These are phyloP conservation scores for Sebastes alutus DNA, from an alignment of 2,797 vertebrate species.

Conservation along the genomic window DNA sequence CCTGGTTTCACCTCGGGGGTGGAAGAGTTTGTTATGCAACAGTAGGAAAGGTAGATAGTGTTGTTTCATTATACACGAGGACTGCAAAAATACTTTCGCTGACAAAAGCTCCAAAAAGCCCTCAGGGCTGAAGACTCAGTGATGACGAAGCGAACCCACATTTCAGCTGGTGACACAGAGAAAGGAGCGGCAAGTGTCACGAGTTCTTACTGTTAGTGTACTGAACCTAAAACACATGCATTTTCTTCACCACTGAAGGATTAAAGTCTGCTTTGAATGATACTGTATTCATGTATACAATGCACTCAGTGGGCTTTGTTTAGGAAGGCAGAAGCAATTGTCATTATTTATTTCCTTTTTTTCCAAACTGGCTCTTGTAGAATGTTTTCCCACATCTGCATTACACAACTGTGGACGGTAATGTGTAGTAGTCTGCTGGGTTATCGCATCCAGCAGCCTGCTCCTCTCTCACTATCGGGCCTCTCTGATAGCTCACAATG, in stretches of 20 bases:
- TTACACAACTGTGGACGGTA: neutral
- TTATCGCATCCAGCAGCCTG: neutral
- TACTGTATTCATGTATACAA: slow-evolving; percentile 33
- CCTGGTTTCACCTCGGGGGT: neutral
- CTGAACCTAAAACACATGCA: neutral
- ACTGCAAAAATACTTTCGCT: neutral
- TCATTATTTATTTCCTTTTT: slow-evolving; percentile 26
- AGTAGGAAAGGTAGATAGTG: neutral
- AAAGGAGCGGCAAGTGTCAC: neutral
- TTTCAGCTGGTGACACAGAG: neutral
- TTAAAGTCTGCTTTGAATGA: neutral
- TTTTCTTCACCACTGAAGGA: neutral
- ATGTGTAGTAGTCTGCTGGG: neutral
- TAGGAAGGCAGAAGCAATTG: neutral
- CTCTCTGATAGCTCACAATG: slow-evolving; percentile 17
- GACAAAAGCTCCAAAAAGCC: slow-evolving; percentile 4
- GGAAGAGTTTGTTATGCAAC: neutral
- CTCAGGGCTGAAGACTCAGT: neutral
- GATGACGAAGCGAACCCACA: neutral
- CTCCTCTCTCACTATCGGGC: neutral
- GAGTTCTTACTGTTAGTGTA: neutral
- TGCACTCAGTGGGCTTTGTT: neutral
- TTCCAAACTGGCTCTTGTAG: neutral
- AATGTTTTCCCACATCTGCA: neutral
- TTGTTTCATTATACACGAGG: slow-evolving; percentile 21